Evolutionary conservation across 2,113 vertebrate genomes (phyloP).

Genomic region (Platysternon megacephalum): DNA sequence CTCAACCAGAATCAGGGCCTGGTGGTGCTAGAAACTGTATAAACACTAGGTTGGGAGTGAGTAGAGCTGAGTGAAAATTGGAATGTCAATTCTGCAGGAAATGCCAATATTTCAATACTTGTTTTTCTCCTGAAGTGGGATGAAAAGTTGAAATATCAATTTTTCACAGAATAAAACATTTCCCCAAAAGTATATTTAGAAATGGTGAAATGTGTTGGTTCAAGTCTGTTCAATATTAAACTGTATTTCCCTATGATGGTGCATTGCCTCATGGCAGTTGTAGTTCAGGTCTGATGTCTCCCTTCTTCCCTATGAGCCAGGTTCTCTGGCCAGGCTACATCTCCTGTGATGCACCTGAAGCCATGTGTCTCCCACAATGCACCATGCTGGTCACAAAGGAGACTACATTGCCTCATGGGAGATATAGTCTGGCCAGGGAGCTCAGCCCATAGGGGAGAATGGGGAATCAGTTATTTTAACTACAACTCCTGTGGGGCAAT

Average conservation of each 20-base stretch:
- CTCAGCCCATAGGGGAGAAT: background rate
- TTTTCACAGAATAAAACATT: background rate
- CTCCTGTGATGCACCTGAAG: background rate
- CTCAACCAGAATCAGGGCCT: background rate
- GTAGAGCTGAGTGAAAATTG: background rate
- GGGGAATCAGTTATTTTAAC: background rate
- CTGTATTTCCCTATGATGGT: background rate
- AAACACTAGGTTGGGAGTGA: background rate
- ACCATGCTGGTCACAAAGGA: background rate
- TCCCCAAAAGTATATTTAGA: background rate
- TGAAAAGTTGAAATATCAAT: slow-evolving; percentile 30
- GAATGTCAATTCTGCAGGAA: background rate
- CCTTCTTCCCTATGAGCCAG: background rate
- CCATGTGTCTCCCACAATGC: background rate
- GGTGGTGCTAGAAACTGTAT: background rate
- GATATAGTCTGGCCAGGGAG: background rate
- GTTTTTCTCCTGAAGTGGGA: background rate
- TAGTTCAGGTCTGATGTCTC: background rate
- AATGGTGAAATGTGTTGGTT: slow-evolving; percentile 4
- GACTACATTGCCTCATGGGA: background rate
- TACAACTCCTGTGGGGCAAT: background rate
- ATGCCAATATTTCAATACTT: background rate
- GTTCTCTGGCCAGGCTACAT: background rate
- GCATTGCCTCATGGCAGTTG: background rate
- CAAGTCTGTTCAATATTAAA: background rate